Percentiles rank a stretch among this genome's conserved stretches.
Conservation (phyloP, 2,113 vertebrate genomes). For the Cyprinodon tularosa region DNA sequence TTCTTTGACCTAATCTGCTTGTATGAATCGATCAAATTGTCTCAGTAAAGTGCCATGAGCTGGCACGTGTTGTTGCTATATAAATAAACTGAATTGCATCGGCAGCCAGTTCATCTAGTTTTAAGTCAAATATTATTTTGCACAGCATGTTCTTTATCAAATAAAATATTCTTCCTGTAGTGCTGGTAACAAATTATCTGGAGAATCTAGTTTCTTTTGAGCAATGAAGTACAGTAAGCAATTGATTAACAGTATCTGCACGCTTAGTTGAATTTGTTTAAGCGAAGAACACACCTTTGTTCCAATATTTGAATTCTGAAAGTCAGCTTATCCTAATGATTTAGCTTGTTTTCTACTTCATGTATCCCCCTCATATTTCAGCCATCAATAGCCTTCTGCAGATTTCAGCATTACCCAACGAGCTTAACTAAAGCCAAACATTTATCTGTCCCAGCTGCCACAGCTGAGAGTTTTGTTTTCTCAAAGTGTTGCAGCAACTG, state of each 20-base stretch:
- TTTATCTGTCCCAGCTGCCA: slow-evolving; percentile 55
- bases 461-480: slow-evolving; percentile 48
- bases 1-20: no score
- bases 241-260: no score
- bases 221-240: no score
- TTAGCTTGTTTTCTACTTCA: slow-evolving; percentile 8
- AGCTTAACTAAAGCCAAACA: slow-evolving; percentile 45
- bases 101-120: neutral
- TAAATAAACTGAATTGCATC: no score
- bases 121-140: neutral
- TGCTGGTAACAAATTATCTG: neutral
- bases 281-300: neutral
- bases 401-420: slow-evolving; percentile 44
- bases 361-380: slow-evolving; percentile 14
- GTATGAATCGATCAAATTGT: no score
- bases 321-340: neutral
- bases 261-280: no score
- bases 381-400: slow-evolving; percentile 9
- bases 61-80: no score
- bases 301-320: neutral
- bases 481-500: slow-evolving; percentile 38
- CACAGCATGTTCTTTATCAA: neutral
- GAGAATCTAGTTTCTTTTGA: neutral
- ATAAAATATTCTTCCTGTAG: neutral
- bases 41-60: no score